These are phyloP conservation scores for Tineola bisselliella DNA, from an alignment of 2,888 invertebrate genomes.

Conservation along the genomic window DNA sequence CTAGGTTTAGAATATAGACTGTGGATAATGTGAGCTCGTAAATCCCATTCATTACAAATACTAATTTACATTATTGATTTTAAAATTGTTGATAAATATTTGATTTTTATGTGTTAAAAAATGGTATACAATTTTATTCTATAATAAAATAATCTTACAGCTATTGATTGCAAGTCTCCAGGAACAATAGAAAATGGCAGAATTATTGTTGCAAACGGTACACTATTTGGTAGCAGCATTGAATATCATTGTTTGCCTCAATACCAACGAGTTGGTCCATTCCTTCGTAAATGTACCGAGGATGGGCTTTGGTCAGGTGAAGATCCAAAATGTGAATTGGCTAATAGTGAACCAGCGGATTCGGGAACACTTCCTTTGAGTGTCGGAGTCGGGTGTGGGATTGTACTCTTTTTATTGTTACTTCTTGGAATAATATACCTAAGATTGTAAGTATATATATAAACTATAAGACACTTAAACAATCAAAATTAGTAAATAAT, in stretches of 20 bases:
- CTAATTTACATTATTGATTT: no score
- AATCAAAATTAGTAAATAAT: no score
- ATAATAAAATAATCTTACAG: constrained; percentile 49
- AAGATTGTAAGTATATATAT: constrained; percentile 75
- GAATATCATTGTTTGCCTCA: constrained; percentile 92
- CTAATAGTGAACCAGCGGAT: constrained; percentile 76
- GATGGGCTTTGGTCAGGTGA: constrained; percentile 89
- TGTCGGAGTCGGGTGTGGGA: constrained; percentile 85
- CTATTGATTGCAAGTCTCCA: constrained; percentile 86
- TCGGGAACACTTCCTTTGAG: constrained; percentile 78
- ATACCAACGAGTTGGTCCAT: constrained; percentile 82
- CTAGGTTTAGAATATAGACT: no score
- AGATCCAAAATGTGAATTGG: constrained; percentile 82
- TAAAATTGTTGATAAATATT: no score
- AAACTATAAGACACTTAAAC: no score
- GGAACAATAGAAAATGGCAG: constrained; percentile 84
- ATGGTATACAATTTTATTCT: not conserved
- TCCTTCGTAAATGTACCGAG: constrained; percentile 83
- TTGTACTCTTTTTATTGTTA: constrained; percentile 81
- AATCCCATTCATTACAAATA: no score
- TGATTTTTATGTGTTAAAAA: no score
- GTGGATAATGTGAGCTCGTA: no score
- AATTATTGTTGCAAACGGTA: constrained; percentile 86
- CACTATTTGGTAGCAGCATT: constrained; percentile 82
- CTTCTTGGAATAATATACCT: constrained; percentile 83